Evolutionary conservation across 2,113 vertebrate species (phyloP).

Genomic region (Cyanistes caeruleus): DNA sequence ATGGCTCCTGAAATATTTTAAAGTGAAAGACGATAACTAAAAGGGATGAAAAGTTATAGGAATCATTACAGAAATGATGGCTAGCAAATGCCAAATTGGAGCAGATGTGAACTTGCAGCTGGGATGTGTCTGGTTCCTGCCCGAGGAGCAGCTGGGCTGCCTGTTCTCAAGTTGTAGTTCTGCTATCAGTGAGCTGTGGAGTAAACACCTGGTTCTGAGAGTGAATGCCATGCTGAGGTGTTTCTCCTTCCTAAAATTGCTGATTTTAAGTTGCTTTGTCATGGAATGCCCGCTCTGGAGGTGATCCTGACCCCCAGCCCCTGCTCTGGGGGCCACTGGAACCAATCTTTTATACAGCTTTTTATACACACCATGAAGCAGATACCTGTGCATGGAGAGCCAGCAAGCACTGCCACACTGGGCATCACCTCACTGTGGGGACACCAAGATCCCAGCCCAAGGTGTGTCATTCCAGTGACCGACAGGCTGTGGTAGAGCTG

Average conservation of each 20-base stretch:
- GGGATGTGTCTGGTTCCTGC: background rate
- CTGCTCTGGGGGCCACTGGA: background rate
- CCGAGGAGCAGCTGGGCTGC: background rate
- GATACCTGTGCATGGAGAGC: background rate
- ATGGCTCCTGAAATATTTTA: background rate
- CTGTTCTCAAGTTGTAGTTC: background rate
- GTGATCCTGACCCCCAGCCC: background rate
- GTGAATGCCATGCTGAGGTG: fast-evolving
- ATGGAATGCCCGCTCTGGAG: background rate
- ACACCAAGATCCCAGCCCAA: background rate
- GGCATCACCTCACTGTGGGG: background rate
- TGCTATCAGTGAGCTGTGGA: background rate
- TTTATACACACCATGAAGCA: background rate
- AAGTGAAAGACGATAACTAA: background rate
- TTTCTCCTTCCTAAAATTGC: background rate
- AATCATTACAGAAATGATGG: background rate
- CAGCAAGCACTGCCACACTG: background rate
- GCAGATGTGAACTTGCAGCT: background rate
- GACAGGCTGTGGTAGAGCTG: background rate
- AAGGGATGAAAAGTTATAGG: background rate
- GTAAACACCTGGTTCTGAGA: background rate
- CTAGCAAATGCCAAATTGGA: background rate
- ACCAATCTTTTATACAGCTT: background rate
- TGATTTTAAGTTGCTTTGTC: background rate
- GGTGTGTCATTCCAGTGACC: background rate